A percentile compares a stretch with the other conserved stretches of the same genome.
These are phyloP conservation scores for Macrophya alboannulata DNA, from an alignment of 2,888 invertebrate genomes.

Conservation along the genomic window DNA sequence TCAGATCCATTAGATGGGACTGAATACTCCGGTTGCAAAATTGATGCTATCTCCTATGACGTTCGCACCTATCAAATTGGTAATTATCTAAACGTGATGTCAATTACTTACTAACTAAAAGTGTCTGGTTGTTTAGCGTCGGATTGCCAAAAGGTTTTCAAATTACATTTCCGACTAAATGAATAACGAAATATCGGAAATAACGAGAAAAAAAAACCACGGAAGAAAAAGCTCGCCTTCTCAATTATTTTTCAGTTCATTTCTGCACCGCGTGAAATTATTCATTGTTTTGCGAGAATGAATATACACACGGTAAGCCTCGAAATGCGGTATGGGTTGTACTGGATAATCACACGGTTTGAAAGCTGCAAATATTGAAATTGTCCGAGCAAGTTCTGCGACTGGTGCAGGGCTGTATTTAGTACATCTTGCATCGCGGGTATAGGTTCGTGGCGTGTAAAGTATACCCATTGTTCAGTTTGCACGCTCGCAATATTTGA, in stretches of 20 bases:
- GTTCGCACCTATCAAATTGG: not conserved
- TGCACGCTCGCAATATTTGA: slow-evolving; percentile 44
- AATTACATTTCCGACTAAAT: not conserved
- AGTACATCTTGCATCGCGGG: slow-evolving; percentile 9
- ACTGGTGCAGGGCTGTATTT: slow-evolving; percentile 20
- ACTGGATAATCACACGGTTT: slow-evolving; percentile 15
- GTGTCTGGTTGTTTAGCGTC: not conserved
- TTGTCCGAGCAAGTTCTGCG: slow-evolving; percentile 1
- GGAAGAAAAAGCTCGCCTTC: not conserved
- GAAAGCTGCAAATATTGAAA: slow-evolving; percentile 25
- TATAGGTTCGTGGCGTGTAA: slow-evolving; percentile 27
- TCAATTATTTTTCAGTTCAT: no score
- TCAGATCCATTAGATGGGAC: slow-evolving; percentile 45
- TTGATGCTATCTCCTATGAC: slow-evolving; percentile 33
- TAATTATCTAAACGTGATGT: slow-evolving; percentile 20
- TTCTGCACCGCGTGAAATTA: not conserved
- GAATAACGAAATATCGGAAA: not conserved
- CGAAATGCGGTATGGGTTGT: not conserved
- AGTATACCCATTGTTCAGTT: slow-evolving; percentile 40
- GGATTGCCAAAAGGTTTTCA: not conserved
- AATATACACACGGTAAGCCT: not conserved
- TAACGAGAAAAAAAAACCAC: not conserved
- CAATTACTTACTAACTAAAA: slow-evolving; percentile 3
- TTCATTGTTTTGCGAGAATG: not conserved
- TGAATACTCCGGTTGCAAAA: slow-evolving; percentile 29